Conservation (phyloP, 2,113 vertebrate species). For the Oreochromis niloticus region DNA sequence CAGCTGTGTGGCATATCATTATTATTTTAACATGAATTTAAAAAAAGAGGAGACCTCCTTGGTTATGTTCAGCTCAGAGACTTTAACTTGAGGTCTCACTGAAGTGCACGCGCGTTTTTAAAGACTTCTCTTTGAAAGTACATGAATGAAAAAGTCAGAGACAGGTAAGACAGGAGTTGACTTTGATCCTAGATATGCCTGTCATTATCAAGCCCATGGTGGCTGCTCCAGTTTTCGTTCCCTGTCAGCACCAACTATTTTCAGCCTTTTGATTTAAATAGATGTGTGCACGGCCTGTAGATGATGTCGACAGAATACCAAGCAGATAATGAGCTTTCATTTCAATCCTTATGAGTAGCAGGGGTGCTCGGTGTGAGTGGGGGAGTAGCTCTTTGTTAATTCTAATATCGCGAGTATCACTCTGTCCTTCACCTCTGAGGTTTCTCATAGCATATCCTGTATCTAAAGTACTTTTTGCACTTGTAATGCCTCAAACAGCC, state of each 20-base stretch:
- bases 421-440: neutral
- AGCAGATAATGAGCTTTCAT: constrained; percentile 4
- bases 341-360: neutral
- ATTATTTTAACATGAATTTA: neutral
- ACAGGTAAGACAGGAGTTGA: neutral
- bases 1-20: neutral
- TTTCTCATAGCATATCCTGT: neutral
- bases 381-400: neutral
- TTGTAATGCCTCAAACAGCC: neutral
- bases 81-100: neutral
- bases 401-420: neutral
- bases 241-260: constrained; percentile 32
- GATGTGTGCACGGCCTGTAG: neutral
- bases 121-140: constrained; percentile 24
- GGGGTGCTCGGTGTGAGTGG: neutral
- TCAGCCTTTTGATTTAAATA: constrained; percentile 32
- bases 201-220: constrained; percentile 36
- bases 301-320: neutral
- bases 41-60: neutral
- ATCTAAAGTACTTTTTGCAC: neutral
- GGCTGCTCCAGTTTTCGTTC: constrained; percentile 56
- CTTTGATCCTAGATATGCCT: constrained; percentile 35
- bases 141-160: neutral
- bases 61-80: neutral
- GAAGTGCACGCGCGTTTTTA: constrained; percentile 6